phyloP scores from a whole-genome alignment of 1,140 invertebrate genomes.

The Drosophila punjabiensis region DNA sequence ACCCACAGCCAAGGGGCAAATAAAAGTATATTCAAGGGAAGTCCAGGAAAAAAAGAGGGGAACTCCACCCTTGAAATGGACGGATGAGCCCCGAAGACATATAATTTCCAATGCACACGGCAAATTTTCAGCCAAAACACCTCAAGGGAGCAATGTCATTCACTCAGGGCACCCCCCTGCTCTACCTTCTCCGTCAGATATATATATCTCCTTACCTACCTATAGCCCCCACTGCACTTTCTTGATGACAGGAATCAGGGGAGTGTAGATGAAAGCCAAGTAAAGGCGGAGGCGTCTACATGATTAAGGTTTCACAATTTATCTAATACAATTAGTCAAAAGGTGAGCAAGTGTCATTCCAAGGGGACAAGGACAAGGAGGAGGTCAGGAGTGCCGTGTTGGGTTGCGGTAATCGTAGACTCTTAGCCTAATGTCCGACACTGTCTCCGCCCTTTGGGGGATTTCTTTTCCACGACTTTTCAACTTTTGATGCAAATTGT shows the following conservation, averaged over 20 bases:
- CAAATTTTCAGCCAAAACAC: slow-evolving; percentile 43
- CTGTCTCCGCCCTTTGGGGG: slow-evolving; percentile 27
- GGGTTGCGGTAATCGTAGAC: slow-evolving; percentile 73
- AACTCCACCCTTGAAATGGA: slow-evolving; percentile 17
- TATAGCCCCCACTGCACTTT: slow-evolving; percentile 45
- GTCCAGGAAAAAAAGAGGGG: background rate
- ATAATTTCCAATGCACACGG: slow-evolving; percentile 59
- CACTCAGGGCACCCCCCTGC: background rate
- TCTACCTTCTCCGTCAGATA: background rate
- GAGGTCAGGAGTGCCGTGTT: slow-evolving; percentile 14
- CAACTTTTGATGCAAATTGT: slow-evolving; percentile 67
- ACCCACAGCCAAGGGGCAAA: background rate
- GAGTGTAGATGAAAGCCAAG: slow-evolving; percentile 19
- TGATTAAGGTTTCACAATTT: slow-evolving; percentile 82
- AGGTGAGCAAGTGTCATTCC: slow-evolving; percentile 52
- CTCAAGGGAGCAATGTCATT: slow-evolving; percentile 54
- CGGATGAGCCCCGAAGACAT: slow-evolving; percentile 39
- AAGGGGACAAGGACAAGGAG: background rate
- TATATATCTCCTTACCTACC: background rate
- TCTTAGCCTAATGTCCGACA: slow-evolving; percentile 61
- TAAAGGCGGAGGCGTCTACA: slow-evolving; percentile 53
- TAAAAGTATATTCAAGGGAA: background rate
- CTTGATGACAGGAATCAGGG: slow-evolving; percentile 18
- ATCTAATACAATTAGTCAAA: slow-evolving; percentile 83
- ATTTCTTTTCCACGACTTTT: slow-evolving; percentile 54